Conservation (phyloP, 2,888 invertebrate species). For the Chrysotoxum bicinctum region DNA sequence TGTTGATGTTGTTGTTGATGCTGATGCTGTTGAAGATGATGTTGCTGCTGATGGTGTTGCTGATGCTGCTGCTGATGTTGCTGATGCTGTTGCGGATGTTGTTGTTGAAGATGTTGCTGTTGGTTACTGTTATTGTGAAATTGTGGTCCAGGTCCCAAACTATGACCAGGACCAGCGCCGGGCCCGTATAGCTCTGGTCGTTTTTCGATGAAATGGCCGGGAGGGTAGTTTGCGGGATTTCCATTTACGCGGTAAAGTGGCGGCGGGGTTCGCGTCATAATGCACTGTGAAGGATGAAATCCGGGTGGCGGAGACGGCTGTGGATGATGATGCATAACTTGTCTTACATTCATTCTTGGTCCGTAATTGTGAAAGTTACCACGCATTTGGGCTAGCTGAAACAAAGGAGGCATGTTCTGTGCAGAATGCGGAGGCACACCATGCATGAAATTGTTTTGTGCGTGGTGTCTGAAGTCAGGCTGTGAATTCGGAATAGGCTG, state of each 20-base stretch:
- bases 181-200: conserved; percentile 63
- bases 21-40: conserved; percentile 32
- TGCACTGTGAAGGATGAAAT: conserved; percentile 47
- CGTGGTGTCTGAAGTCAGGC: conserved; percentile 33
- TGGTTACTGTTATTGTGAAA: conserved; percentile 4
- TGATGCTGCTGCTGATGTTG: background rate
- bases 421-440: conserved; percentile 43
- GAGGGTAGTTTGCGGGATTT: conserved; percentile 54
- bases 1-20: conserved; percentile 1
- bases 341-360: conserved; percentile 58
- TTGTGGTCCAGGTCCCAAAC: conserved; percentile 20
- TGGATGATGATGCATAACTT: conserved; percentile 57
- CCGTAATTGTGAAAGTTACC: conserved; percentile 55
- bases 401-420: conserved; percentile 64
- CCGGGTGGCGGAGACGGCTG: conserved; percentile 68
- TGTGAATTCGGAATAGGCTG: conserved; percentile 26
- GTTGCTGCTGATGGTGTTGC: background rate
- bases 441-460: conserved; percentile 49
- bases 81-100: background rate
- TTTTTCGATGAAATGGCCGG: conserved; percentile 64
- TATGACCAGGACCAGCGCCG: conserved; percentile 74
- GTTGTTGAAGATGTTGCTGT: conserved; percentile 28
- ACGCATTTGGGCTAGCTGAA: conserved; percentile 60
- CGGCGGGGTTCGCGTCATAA: conserved; percentile 68
- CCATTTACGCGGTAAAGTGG: conserved; percentile 68